phyloP scores from a whole-genome alignment of 2,888 invertebrate species.

The Unio delphinus region DNA sequence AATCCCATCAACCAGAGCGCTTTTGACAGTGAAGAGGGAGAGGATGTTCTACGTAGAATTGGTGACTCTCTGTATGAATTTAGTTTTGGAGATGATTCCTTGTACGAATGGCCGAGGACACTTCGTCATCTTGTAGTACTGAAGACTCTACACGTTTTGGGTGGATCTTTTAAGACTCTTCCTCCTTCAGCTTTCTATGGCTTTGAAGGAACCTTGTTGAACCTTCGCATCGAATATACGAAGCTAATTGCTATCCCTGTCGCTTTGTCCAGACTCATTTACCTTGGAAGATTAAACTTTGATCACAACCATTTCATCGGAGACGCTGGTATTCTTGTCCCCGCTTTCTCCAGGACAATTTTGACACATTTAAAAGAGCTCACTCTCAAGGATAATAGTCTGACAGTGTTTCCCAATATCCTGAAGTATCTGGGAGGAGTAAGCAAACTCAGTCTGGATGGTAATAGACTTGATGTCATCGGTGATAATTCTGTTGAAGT shows the following conservation, averaged over 20 bases:
- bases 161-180: conserved; percentile 21
- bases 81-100: conserved; percentile 25
- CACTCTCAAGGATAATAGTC: conserved; percentile 31
- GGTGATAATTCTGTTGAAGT: conserved; percentile 31
- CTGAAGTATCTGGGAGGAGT: conserved; percentile 28
- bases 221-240: conserved; percentile 34
- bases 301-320: conserved; percentile 35
- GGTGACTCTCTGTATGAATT: conserved; percentile 35
- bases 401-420: conserved; percentile 35
- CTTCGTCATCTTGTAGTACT: conserved; percentile 33
- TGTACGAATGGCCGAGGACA: conserved; percentile 27
- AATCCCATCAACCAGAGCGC: conserved; percentile 21
- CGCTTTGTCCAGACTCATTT: conserved; percentile 28
- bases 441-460: conserved; percentile 27
- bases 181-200: conserved; percentile 35
- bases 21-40: conserved; percentile 11
- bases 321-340: conserved; percentile 37
- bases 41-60: conserved; percentile 23
- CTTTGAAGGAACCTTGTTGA: conserved; percentile 35
- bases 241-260: conserved; percentile 28
- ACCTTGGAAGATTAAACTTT: conserved; percentile 30
- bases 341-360: conserved; percentile 30
- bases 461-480: conserved; percentile 34
- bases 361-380: conserved; percentile 15
- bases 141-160: conserved; percentile 26